Percentiles rank a stretch among this genome's conserved stretches.
phyloP scores from a whole-genome alignment of 2,888 invertebrate species.

The Leucoma salicis region DNA sequence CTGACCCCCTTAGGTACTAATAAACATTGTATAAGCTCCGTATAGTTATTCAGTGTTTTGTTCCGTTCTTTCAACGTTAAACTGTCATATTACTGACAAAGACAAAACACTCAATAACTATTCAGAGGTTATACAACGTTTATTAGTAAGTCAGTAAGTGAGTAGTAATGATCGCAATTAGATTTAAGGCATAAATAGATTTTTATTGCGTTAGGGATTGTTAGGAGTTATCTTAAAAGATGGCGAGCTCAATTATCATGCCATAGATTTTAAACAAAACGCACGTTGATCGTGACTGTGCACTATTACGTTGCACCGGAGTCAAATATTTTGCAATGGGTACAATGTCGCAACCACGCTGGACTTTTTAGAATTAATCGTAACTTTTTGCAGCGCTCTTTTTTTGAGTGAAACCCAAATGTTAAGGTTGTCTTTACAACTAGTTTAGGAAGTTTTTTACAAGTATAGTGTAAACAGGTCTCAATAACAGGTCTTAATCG shows the following conservation, averaged over 20 bases:
- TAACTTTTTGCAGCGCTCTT: conserved; percentile 27
- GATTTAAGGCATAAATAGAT: too few species aligned
- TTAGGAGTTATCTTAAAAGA: too few species aligned
- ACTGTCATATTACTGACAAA: too few species aligned
- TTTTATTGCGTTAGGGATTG: too few species aligned
- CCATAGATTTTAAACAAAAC: conserved; percentile 6
- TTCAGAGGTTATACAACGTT: too few species aligned
- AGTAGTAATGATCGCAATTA: too few species aligned
- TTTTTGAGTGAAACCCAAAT: conserved; percentile 30
- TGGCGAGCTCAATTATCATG: not conserved
- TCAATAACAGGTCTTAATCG: not conserved
- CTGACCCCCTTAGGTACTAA: too few species aligned
- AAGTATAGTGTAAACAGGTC: not conserved
- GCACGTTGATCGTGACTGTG: conserved; percentile 23
- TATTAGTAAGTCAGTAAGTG: too few species aligned
- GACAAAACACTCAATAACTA: too few species aligned
- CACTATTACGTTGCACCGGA: conserved; percentile 13
- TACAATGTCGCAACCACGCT: conserved; percentile 21
- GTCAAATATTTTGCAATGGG: conserved; percentile 25
- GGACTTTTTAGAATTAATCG: conserved; percentile 26
- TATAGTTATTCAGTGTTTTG: too few species aligned
- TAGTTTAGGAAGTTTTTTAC: conserved; percentile 8
- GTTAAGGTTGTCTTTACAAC: conserved; percentile 30
- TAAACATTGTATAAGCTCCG: too few species aligned
- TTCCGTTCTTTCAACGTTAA: too few species aligned